Conservation (phyloP, 2,113 vertebrate species). For the Xenopus borealis region DNA sequence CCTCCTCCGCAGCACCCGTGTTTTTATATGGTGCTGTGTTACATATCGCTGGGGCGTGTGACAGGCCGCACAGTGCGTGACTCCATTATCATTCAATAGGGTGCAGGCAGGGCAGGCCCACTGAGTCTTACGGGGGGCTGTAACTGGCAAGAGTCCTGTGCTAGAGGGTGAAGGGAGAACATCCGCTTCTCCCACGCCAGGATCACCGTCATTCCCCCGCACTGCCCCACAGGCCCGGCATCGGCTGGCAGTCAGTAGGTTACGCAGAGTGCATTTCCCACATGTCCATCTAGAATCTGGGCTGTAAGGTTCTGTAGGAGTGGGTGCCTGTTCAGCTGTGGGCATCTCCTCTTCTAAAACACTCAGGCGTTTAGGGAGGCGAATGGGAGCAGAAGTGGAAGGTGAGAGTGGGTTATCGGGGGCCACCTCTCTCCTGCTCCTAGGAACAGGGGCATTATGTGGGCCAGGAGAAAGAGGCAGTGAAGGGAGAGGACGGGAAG, state of each 20-base stretch:
- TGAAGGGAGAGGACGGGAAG: conserved; percentile 60
- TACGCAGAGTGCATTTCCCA: conserved; percentile 89
- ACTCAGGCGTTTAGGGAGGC: conserved; percentile 81
- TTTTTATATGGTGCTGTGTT: conserved; percentile 65
- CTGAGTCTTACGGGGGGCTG: conserved; percentile 50
- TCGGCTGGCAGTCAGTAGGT: conserved; percentile 76
- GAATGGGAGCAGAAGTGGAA: conserved; percentile 63
- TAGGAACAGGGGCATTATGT: conserved; percentile 93
- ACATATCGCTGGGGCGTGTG: conserved; percentile 88
- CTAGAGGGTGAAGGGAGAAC: conserved; percentile 42
- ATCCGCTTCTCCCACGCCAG: not conserved
- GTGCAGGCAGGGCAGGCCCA: conserved; percentile 94
- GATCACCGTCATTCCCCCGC: conserved; percentile 1
- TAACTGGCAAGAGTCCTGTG: conserved; percentile 59
- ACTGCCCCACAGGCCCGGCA: conserved; percentile 73
- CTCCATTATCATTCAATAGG: conserved; percentile 79
- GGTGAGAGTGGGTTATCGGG: conserved; percentile 63
- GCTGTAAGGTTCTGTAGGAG: conserved; percentile 60
- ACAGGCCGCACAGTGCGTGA: conserved; percentile 88
- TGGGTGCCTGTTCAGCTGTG: conserved; percentile 65
- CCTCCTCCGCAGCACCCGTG: conserved; percentile 78
- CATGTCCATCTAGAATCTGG: conserved; percentile 93
- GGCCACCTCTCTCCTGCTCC: conserved; percentile 90
- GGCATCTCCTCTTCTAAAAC: conserved; percentile 77
- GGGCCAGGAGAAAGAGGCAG: conserved; percentile 69